Conservation (phyloP, 1,140 invertebrate species). For the Cataglyphis hispanica region DNA sequence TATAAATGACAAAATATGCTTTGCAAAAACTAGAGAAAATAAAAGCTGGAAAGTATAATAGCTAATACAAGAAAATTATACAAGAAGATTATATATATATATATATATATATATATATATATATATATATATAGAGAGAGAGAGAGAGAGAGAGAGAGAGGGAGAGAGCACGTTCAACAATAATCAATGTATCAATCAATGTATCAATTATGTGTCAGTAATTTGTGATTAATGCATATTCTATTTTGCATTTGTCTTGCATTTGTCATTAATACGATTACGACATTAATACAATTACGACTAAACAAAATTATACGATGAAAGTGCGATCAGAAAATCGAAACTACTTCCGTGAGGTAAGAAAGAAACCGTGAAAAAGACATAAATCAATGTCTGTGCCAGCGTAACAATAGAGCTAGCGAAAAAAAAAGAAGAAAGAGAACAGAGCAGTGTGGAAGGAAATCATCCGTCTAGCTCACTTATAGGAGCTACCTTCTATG, state of each 20-base stretch:
- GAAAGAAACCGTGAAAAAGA: neutral
- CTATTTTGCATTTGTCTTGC: too few relatives aligned
- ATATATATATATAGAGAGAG: too few relatives aligned
- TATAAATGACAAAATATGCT: neutral
- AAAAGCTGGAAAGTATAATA: neutral
- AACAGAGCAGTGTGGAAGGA: neutral
- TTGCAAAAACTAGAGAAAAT: neutral
- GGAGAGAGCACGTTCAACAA: too few relatives aligned
- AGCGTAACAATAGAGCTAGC: neutral
- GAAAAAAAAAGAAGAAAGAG: neutral
- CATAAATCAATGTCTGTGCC: slow-evolving; percentile 43
- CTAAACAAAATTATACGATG: slow-evolving; percentile 10
- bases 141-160: too few relatives aligned
- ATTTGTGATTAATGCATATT: neutral
- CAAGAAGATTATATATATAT: too few relatives aligned
- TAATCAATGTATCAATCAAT: neutral
- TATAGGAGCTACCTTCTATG: neutral
- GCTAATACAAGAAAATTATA: neutral
- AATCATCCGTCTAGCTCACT: neutral
- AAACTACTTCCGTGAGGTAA: slow-evolving; percentile 14
- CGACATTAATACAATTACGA: neutral
- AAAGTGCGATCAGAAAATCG: slow-evolving; percentile 9
- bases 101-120: too few relatives aligned
- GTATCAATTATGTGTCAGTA: neutral
- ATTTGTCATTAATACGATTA: neutral